Evolutionary conservation across 1,140 invertebrate genomes (phyloP).

Genomic region (Cherax quadricarinatus): DNA sequence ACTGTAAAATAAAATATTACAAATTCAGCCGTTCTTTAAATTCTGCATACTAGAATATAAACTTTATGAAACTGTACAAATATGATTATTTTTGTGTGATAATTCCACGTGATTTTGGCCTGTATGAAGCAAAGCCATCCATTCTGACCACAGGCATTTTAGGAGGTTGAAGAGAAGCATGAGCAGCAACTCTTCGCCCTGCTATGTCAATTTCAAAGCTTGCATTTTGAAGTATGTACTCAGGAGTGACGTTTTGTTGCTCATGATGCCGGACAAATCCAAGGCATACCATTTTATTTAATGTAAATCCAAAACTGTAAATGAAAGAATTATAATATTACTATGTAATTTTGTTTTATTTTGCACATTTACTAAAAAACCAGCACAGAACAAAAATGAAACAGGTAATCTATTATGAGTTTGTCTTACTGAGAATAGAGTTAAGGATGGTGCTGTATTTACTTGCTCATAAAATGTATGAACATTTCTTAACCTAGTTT

Average conservation of each 20-base stretch:
- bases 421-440: too few species aligned
- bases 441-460: too few species aligned
- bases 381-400: neutral
- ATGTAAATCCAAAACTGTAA: slow-evolving; percentile 82
- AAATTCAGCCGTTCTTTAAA: too few species aligned
- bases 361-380: neutral
- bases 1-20: too few species aligned
- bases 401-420: too few species aligned
- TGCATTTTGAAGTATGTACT: slow-evolving; percentile 82
- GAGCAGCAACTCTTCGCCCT: slow-evolving; percentile 75
- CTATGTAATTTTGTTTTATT: neutral
- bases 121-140: slow-evolving; percentile 71
- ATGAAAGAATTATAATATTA: slow-evolving; percentile 55
- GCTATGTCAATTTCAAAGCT: slow-evolving; percentile 84
- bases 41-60: too few species aligned
- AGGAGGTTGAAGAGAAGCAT: slow-evolving; percentile 69
- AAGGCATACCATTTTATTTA: slow-evolving; percentile 82
- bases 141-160: slow-evolving; percentile 71
- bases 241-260: slow-evolving; percentile 79
- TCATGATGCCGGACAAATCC: slow-evolving; percentile 81
- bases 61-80: neutral
- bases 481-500: too few species aligned
- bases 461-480: too few species aligned
- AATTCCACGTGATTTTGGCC: slow-evolving; percentile 69
- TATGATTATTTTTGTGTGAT: slow-evolving; percentile 46